Conservation (phyloP, 2,797 vertebrate species). For the Todus mexicanus region DNA sequence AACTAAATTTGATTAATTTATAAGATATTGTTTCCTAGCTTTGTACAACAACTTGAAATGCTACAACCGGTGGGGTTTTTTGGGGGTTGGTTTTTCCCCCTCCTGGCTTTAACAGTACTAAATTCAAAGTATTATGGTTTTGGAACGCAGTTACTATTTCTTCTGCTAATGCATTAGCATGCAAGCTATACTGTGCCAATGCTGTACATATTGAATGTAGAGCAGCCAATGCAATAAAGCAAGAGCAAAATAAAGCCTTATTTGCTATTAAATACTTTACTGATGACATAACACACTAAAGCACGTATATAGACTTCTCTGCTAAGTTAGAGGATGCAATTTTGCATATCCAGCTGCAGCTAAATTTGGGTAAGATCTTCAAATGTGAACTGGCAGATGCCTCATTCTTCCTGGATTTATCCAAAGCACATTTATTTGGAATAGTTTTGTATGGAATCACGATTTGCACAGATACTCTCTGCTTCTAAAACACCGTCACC, state of each 20-base stretch:
- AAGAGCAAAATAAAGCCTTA: slow-evolving; percentile 57
- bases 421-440: background rate
- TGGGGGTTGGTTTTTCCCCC: no score
- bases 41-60: slow-evolving; percentile 2
- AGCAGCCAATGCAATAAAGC: slow-evolving; percentile 63
- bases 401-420: background rate
- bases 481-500: background rate
- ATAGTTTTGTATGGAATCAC: background rate
- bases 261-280: slow-evolving; percentile 40
- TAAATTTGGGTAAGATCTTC: background rate
- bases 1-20: background rate
- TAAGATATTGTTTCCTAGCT: background rate
- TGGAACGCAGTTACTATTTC: slow-evolving; percentile 1
- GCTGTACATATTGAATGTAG: slow-evolving; percentile 47
- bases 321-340: background rate
- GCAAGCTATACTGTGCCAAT: slow-evolving; percentile 33
- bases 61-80: background rate
- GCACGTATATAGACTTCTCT: background rate
- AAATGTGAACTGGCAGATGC: background rate
- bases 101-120: background rate
- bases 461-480: background rate
- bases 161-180: slow-evolving; percentile 38
- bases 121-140: background rate
- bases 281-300: background rate
- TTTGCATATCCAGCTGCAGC: background rate